phyloP scores from a whole-genome alignment of 2,888 invertebrate genomes.

The Linnaemya vulpina region DNA sequence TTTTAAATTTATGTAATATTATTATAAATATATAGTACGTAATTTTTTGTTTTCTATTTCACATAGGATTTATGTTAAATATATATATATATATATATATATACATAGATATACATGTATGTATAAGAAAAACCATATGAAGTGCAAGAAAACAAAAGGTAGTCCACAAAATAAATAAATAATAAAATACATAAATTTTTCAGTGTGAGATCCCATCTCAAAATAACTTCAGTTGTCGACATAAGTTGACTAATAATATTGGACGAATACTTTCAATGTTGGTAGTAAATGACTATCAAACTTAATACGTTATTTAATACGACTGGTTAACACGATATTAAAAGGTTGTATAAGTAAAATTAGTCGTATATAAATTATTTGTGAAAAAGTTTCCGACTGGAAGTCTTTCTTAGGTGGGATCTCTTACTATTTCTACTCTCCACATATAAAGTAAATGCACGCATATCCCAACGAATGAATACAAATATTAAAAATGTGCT shows the following conservation, averaged over 20 bases:
- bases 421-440: conserved; percentile 15
- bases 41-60: conserved; percentile 4
- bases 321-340: too few species aligned
- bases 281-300: too few species aligned
- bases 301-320: too few species aligned
- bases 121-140: neutral
- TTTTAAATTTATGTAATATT: conserved; percentile 23
- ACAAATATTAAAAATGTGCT: conserved; percentile 38
- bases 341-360: too few species aligned
- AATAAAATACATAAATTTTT: neutral
- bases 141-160: neutral
- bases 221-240: too few species aligned
- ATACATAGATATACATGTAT: conserved; percentile 11
- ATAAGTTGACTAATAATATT: too few species aligned
- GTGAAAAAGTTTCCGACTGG: too few species aligned
- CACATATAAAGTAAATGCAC: conserved; percentile 72
- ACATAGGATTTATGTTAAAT: conserved; percentile 16
- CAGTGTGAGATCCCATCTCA: too few species aligned
- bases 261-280: too few species aligned
- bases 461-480: conserved; percentile 80
- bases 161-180: conserved; percentile 15
- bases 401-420: too few species aligned
- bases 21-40: neutral
- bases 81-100: conserved; percentile 11
- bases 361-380: too few species aligned